Conservation (phyloP, 2,113 vertebrate genomes). For the Ardeotis arabs region DNA sequence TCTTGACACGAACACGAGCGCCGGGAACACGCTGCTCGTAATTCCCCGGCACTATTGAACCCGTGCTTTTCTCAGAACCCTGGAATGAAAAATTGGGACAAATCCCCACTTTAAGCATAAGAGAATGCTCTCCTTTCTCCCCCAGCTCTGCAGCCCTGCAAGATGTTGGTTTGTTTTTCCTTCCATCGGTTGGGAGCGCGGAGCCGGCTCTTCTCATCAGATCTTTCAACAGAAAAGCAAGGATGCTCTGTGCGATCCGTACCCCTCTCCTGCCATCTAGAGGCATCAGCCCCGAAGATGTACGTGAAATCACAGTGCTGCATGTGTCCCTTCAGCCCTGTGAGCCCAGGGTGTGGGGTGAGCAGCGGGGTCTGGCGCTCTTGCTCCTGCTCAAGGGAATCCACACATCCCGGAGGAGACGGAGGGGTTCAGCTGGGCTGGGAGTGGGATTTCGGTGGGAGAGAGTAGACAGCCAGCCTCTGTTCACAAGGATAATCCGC, state of each 20-base stretch:
- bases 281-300: background rate
- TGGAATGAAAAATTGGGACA: background rate
- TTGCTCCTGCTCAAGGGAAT: fast-evolving
- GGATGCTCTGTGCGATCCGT: fast-evolving
- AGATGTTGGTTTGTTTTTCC: no score
- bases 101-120: background rate
- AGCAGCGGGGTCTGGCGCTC: background rate
- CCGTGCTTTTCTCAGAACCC: background rate
- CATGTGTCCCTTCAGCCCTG: background rate
- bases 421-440: background rate
- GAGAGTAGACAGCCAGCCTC: background rate
- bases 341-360: background rate
- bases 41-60: fast-evolving
- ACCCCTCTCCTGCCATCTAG: background rate
- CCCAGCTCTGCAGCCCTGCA: background rate
- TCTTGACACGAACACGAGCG: fast-evolving
- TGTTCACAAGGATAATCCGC: background rate
- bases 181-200: background rate
- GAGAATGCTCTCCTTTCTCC: background rate
- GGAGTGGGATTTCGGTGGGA: background rate
- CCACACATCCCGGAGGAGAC: fast-evolving
- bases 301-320: background rate
- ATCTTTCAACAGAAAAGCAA: background rate
- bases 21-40: fast-evolving
- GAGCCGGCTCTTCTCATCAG: fast-evolving